Percentiles rank a stretch among this genome's conserved stretches.
Conservation (phyloP, 2,113 vertebrate species). For the Gymnogyps californianus region DNA sequence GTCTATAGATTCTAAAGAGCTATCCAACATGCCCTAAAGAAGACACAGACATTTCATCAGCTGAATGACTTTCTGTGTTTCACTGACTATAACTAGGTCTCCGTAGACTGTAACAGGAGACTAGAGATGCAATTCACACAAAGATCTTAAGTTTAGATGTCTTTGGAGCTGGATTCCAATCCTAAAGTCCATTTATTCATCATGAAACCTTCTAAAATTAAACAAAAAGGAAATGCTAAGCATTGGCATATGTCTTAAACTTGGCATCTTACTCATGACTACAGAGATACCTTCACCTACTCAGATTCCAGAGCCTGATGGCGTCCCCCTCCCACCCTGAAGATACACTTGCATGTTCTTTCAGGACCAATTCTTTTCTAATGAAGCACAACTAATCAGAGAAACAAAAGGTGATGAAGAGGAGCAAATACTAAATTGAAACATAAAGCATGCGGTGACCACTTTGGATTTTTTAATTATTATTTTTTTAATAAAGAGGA, state of each 20-base stretch:
- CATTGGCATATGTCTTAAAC: not conserved
- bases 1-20: not conserved
- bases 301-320: not conserved
- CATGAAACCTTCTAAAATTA: not conserved
- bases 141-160: not conserved
- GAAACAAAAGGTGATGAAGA: not conserved
- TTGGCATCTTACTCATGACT: fast-evolving
- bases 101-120: not conserved
- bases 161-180: not conserved
- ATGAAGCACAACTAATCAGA: not conserved
- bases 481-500: not conserved
- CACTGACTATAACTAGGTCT: not conserved
- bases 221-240: not conserved
- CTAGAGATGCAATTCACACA: not conserved
- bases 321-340: fast-evolving
- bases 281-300: not conserved
- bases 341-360: not conserved
- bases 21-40: not conserved
- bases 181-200: not conserved
- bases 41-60: not conserved
- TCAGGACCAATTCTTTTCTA: not conserved
- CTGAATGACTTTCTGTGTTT: not conserved
- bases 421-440: not conserved
- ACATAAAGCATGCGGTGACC: not conserved
- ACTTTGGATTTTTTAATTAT: no score